phyloP scores from a whole-genome alignment of 2,113 vertebrate species.

The Antechinus flavipes region DNA sequence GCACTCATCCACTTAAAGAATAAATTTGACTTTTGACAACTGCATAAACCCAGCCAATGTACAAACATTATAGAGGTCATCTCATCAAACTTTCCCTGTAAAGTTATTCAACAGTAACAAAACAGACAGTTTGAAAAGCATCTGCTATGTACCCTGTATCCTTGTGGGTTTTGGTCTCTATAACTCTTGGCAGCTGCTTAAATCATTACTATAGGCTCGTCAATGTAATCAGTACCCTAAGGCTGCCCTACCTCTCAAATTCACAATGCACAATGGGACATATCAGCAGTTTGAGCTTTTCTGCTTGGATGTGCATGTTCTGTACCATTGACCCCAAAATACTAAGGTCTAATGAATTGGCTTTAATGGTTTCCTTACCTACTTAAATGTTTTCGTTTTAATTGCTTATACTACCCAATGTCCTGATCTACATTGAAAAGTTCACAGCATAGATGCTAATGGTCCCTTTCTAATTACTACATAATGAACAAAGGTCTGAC shows the following conservation, averaged over 20 bases:
- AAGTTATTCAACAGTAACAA: constrained; percentile 72
- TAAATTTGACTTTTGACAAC: constrained; percentile 50
- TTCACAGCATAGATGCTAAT: constrained; percentile 86
- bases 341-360: constrained; percentile 86
- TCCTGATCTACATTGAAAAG: constrained; percentile 86
- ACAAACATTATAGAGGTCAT: constrained; percentile 58
- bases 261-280: constrained; percentile 79
- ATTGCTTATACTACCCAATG: constrained; percentile 84
- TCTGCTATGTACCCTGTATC: constrained; percentile 69
- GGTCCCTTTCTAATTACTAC: constrained; percentile 86
- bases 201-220: constrained; percentile 79
- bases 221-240: constrained; percentile 80
- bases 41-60: rapidly evolving
- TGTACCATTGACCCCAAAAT: constrained; percentile 84
- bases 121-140: constrained; percentile 71
- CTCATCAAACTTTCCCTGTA: constrained; percentile 69
- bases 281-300: constrained; percentile 82
- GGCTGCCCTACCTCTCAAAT: constrained; percentile 76
- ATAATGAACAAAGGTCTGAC: constrained; percentile 85
- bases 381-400: constrained; percentile 88
- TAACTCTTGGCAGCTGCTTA: constrained; percentile 77
- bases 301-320: constrained; percentile 84
- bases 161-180: constrained; percentile 71
- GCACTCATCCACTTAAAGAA: constrained; percentile 21
- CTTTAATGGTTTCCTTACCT: constrained; percentile 85